A percentile compares a stretch with the other conserved stretches of the same genome.
Evolutionary conservation across 1,140 invertebrate genomes (phyloP).

Genomic region (Bilobella aurantiaca): DNA sequence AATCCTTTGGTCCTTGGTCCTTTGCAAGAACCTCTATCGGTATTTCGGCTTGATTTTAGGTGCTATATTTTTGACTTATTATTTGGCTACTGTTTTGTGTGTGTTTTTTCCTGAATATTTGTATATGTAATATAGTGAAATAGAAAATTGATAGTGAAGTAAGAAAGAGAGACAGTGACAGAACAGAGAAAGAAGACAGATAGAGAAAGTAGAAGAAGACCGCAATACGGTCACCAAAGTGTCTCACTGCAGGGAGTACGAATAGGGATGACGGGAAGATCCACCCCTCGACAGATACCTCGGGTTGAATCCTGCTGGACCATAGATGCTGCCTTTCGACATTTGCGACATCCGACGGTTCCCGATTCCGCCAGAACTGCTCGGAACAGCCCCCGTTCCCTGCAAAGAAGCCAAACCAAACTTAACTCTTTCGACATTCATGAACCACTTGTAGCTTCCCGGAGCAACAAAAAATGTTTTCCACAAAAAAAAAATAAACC

Average conservation of each 20-base stretch:
- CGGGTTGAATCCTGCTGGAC: constrained; percentile 32
- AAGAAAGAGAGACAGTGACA: constrained; percentile 5
- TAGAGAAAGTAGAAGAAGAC: constrained; percentile 7
- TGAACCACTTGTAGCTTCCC: too few species aligned
- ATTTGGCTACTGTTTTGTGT: background rate
- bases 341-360: constrained; percentile 30
- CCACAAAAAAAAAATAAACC: too few species aligned
- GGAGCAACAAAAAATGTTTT: too few species aligned
- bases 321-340: constrained; percentile 24
- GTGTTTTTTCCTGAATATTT: background rate
- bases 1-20: too few species aligned
- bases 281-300: constrained; percentile 36
- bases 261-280: constrained; percentile 33
- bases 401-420: constrained; percentile 14
- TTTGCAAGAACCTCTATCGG: too few species aligned
- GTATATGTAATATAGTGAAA: background rate
- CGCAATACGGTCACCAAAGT: constrained; percentile 2
- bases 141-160: background rate
- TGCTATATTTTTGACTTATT: background rate
- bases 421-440: background rate
- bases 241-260: constrained; percentile 36
- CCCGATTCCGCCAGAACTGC: constrained; percentile 10
- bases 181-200: background rate
- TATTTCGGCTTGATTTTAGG: too few species aligned
- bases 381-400: constrained; percentile 12